Conservation (phyloP, 2,113 vertebrate species). For the Thunnus maccoyii region DNA sequence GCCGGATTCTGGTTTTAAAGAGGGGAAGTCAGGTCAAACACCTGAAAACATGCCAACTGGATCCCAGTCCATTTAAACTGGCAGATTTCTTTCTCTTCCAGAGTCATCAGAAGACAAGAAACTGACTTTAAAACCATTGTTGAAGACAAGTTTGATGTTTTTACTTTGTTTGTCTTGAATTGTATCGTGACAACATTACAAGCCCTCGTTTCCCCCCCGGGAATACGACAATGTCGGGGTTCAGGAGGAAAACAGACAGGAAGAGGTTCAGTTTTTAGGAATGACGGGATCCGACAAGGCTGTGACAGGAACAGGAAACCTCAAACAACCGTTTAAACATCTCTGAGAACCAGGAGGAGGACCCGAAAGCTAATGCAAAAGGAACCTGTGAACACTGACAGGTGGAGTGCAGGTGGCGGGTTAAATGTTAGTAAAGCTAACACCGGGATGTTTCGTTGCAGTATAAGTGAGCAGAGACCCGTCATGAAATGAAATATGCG, state of each 20-base stretch:
- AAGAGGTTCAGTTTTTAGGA: conserved; percentile 37
- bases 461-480: conserved; percentile 26
- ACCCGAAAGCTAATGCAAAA: conserved; percentile 2
- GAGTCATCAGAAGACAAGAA: too few species aligned
- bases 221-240: neutral
- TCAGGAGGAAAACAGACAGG: neutral
- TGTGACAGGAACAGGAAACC: conserved; percentile 24
- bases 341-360: neutral
- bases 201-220: neutral
- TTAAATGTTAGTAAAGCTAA: conserved; percentile 57
- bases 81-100: too few species aligned
- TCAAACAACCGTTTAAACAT: neutral
- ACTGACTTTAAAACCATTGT: neutral
- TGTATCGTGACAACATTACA: neutral
- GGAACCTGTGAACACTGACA: conserved; percentile 11
- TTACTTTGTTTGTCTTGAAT: too few species aligned
- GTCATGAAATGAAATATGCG: conserved; percentile 11
- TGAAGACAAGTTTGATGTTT: too few species aligned
- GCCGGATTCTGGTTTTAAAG: neutral
- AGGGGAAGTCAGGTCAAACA: neutral
- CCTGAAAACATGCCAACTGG: neutral
- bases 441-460: neutral
- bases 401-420: conserved; percentile 24
- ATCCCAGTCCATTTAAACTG: neutral
- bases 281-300: conserved; percentile 32